Percentiles rank a stretch among this genome's conserved stretches.
These are phyloP conservation scores for Bugulina stolonifera DNA, from an alignment of 2,888 invertebrate genomes.

Conservation along the genomic window DNA sequence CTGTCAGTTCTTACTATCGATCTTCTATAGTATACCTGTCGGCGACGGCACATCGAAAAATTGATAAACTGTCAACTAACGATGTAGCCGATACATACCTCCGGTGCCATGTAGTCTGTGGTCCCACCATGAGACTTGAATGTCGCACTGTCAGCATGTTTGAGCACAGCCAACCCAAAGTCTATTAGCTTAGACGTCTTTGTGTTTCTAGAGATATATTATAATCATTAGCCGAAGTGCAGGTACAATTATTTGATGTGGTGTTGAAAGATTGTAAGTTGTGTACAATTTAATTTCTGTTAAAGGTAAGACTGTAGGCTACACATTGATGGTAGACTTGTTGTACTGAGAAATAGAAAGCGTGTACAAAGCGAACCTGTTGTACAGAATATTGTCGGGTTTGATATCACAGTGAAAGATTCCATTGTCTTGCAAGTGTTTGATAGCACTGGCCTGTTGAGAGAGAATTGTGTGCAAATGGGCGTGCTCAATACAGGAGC, in stretches of 20 bases:
- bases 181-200: slow-evolving; percentile 11
- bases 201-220: not conserved
- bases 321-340: too few species aligned
- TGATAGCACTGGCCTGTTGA: not conserved
- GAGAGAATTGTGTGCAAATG: not conserved
- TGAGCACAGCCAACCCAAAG: slow-evolving; percentile 3
- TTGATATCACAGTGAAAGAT: slow-evolving; percentile 24
- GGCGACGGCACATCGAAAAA: too few species aligned
- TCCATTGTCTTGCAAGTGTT: slow-evolving; percentile 1
- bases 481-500: not conserved
- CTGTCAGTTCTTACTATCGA: too few species aligned
- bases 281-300: too few species aligned
- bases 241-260: too few species aligned
- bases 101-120: slow-evolving; percentile 19
- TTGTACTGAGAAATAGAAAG: too few species aligned
- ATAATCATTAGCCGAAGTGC: too few species aligned
- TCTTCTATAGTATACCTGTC: too few species aligned
- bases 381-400: slow-evolving; percentile 10
- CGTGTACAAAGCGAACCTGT: not conserved
- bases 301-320: too few species aligned
- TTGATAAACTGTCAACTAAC: too few species aligned
- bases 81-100: too few species aligned
- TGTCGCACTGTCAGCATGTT: not conserved
- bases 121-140: slow-evolving; percentile 8
- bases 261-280: too few species aligned